Percentiles rank a stretch among this genome's conserved stretches.
Conservation (phyloP, 2,888 invertebrate species). For the Nemapogon koenigi region DNA sequence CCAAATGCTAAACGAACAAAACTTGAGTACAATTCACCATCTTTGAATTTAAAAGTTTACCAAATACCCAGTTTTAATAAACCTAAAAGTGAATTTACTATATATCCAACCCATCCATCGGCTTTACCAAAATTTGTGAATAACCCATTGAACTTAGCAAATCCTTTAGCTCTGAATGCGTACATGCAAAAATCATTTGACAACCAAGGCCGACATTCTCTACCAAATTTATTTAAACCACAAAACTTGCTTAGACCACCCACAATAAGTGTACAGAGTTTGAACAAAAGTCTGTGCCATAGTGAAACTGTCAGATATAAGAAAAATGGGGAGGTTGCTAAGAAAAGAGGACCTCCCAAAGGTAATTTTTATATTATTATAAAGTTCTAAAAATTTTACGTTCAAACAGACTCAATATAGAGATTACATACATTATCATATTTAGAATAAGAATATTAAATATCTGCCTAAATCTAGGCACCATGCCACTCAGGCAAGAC, state of each 20-base stretch:
- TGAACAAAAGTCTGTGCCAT: slow-evolving; percentile 21
- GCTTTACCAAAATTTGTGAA: slow-evolving; percentile 48
- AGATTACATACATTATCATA: no score
- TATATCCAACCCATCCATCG: slow-evolving; percentile 32
- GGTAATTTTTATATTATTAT: slow-evolving; percentile 17
- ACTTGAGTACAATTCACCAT: slow-evolving; percentile 27
- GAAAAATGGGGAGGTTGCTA: slow-evolving; percentile 53
- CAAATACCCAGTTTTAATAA: slow-evolving; percentile 48
- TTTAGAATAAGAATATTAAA: no score
- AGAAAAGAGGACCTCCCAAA: slow-evolving; percentile 51
- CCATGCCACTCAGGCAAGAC: no score
- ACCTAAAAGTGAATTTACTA: slow-evolving; percentile 39
- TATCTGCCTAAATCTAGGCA: no score
- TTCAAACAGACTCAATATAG: no score
- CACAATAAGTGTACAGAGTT: slow-evolving; percentile 19
- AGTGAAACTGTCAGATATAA: slow-evolving; percentile 40
- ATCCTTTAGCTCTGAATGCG: slow-evolving; percentile 35
- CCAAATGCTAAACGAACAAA: slow-evolving; percentile 39
- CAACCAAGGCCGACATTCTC: slow-evolving; percentile 24
- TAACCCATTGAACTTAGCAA: slow-evolving; percentile 48
- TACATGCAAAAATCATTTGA: slow-evolving; percentile 5
- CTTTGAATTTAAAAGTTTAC: slow-evolving; percentile 47
- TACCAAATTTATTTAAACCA: slow-evolving; percentile 46
- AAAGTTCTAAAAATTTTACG: no score
- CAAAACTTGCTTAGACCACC: no score